Conservation (phyloP, 2,888 invertebrate species). For the Microctonus aethiopoides region DNA sequence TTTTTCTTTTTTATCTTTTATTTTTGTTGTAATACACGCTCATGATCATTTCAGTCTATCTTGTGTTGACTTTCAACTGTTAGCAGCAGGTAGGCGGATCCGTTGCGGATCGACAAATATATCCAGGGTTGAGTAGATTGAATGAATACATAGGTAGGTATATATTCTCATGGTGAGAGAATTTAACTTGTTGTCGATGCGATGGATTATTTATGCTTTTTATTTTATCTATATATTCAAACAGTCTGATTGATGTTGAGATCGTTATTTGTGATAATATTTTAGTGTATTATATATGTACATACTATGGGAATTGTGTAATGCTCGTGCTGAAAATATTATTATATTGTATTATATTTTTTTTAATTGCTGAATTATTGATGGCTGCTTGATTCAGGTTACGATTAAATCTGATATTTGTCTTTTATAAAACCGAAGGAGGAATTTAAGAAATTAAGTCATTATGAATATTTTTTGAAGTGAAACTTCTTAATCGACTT, state of each 20-base stretch:
- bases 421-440: neutral
- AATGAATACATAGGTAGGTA: neutral
- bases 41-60: conserved; percentile 15
- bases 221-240: conserved; percentile 12
- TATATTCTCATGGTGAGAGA: conserved; percentile 5
- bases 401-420: neutral
- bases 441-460: neutral
- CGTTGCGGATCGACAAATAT: conserved; percentile 29
- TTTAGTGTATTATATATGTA: neutral
- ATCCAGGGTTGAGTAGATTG: conserved; percentile 29
- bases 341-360: too few species aligned
- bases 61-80: conserved; percentile 8
- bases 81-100: conserved; percentile 32
- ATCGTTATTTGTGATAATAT: neutral
- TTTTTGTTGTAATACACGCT: conserved; percentile 6
- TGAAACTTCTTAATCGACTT: too few species aligned
- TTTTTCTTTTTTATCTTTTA: neutral
- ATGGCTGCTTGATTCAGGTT: neutral
- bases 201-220: conserved; percentile 22
- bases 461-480: neutral
- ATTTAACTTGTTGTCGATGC: conserved; percentile 36
- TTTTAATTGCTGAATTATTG: conserved; percentile 2
- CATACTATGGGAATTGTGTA: neutral
- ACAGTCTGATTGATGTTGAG: neutral
- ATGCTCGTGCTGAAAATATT: neutral